Percentiles rank a stretch among this genome's conserved stretches.
Evolutionary conservation across 2,888 invertebrate species (phyloP).

Genomic region (Monopis laevigella): DNA sequence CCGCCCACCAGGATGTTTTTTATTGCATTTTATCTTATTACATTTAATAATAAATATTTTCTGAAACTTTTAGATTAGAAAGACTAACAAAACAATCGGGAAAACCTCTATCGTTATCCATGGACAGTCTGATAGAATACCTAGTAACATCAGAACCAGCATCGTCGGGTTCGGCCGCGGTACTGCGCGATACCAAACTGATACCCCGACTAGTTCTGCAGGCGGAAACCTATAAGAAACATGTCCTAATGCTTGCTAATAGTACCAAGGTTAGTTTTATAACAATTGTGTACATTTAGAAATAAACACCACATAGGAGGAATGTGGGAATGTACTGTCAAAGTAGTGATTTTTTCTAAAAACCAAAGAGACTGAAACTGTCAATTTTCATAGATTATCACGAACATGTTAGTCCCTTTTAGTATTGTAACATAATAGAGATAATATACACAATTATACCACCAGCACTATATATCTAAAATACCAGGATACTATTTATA

Average conservation of each 20-base stretch:
- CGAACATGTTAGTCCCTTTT: no score
- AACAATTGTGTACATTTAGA: constrained; percentile 21
- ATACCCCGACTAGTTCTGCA: constrained; percentile 73
- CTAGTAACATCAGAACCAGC: constrained; percentile 57
- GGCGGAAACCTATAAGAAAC: constrained; percentile 71
- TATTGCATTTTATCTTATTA: no score
- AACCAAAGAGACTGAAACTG: no score
- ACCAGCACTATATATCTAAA: no score
- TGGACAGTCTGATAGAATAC: constrained; percentile 67
- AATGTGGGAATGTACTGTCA: no score
- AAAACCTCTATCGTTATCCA: constrained; percentile 62
- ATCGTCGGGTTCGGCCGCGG: constrained; percentile 35
- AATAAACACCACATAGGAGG: not conserved
- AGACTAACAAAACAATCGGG: constrained; percentile 66
- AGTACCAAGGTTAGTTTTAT: constrained; percentile 64
- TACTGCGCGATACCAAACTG: constrained; percentile 68
- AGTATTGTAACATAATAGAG: no score
- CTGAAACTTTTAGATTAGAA: constrained; percentile 52
- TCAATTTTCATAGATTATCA: no score
- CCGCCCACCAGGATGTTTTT: no score
- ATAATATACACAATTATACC: no score
- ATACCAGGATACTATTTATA: no score
- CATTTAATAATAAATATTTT: no score
- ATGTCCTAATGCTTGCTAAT: constrained; percentile 65
- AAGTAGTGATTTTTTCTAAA: no score